Percentiles rank a stretch among this genome's conserved stretches.
These are phyloP conservation scores for Axinella damicornis DNA, from an alignment of 37 sponge, comb jelly and placozoan genomes.

Conservation along the genomic window DNA sequence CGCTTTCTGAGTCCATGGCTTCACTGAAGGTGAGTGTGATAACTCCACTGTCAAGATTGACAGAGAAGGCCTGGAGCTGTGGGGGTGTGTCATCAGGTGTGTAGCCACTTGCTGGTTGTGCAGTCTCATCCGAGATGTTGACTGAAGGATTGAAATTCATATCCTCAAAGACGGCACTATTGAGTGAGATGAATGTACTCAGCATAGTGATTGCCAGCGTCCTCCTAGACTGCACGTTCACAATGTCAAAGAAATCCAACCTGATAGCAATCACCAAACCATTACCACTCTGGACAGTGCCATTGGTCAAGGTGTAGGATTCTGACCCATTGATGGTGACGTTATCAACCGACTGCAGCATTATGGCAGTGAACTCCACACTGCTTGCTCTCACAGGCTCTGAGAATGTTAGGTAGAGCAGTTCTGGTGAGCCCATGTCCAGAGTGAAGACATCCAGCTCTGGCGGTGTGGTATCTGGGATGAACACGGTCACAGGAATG, in stretches of 20 bases:
- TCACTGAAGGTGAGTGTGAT: conserved; percentile 82
- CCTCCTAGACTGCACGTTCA: conserved; percentile 64
- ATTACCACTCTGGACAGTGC: conserved; percentile 55
- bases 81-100: conserved; percentile 63
- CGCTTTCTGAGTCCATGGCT: conserved; percentile 54
- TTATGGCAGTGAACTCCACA: conserved; percentile 59
- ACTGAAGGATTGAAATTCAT: conserved; percentile 71
- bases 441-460: conserved; percentile 54
- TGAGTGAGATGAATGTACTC: conserved; percentile 69
- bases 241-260: conserved; percentile 74
- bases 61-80: conserved; percentile 51
- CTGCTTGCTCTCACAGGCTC: conserved; percentile 73
- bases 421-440: conserved; percentile 64
- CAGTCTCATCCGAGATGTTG: conserved; percentile 40
- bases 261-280: conserved; percentile 44
- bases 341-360: conserved; percentile 62
- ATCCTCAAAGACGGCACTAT: conserved; percentile 52
- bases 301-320: conserved; percentile 68
- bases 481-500: conserved; percentile 57
- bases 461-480: conserved; percentile 82
- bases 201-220: conserved; percentile 29
- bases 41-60: conserved; percentile 71
- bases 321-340: conserved; percentile 10
- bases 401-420: conserved; percentile 74
- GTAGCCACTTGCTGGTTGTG: conserved; percentile 28